Evolutionary conservation across 1,140 invertebrate genomes (phyloP), one percentile per base, ranked within the genome.

Genomic region (Helicoverpa armigera): DNA sequence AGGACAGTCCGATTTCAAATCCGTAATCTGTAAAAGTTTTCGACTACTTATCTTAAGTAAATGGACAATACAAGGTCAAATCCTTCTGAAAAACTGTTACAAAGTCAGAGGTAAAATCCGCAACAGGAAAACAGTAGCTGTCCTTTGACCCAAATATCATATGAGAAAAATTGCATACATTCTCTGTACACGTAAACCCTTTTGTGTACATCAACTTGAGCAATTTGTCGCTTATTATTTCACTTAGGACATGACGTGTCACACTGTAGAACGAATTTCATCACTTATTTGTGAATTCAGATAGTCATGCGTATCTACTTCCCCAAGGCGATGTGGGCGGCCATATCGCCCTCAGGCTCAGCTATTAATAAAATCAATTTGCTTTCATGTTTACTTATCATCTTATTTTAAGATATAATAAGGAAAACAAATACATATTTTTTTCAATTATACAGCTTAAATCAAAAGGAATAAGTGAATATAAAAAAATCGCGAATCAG

Each of bases 291-390:
- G 14, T 70, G 14, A 67, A 63, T 50, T 56, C n/a, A 65, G 50
- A 65, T 74, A 14, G 58, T 74, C 43, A 79, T 16, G 50, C 53
- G 61, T 74, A 67, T 75, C 60, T 51, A 50, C 14, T 79, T 67
- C 16, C 70, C 70, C 50, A 43, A 43, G 14, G 63, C 35, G 23
- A 31, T 18, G 61, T 53, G 69, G 69, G 70, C 58, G 65, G 56
- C 31, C 67, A 63, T 73, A 11, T 58, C 23, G 48, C 53, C 70
- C 54, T 60, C 4, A 53, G 73, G 56, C 53, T 43, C 9, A 10
- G 75, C 43, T 79, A 78, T 35, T 73, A 81, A 83, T 79, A 83
- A 83, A 83, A 83, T 81, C 75, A 81, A 83, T 83, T 83, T 83
- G 58, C 74, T 75, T 72, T 73, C 69, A 75, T 58, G 70, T 80